Percentiles rank a stretch among this genome's conserved stretches.
Conservation (phyloP, 2,797 vertebrate genomes). For the Galaxias olidus region DNA sequence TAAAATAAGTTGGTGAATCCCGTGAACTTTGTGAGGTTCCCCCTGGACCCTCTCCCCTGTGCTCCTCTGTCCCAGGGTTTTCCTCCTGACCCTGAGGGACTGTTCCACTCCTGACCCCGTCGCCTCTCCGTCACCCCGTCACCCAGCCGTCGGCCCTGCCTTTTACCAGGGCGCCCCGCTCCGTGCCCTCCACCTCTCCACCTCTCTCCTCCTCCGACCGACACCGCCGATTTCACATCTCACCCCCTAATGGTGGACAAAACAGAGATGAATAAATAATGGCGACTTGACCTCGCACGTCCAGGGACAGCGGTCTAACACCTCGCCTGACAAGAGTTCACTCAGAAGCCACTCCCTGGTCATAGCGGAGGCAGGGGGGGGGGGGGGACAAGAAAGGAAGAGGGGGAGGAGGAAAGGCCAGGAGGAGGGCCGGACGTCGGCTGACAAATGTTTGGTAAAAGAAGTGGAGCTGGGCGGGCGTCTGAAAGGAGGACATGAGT, state of each 20-base stretch:
- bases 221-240: slow-evolving; percentile 66
- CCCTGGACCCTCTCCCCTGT: too few relatives aligned
- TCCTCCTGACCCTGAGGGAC: background rate
- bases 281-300: slow-evolving; percentile 68
- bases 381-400: slow-evolving; percentile 36
- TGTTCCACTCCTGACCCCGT: background rate
- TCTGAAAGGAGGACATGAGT: slow-evolving; percentile 80
- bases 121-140: slow-evolving; percentile 13
- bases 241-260: slow-evolving; percentile 52
- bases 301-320: slow-evolving; percentile 68
- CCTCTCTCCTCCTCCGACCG: slow-evolving; percentile 52
- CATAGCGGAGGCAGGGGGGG: slow-evolving; percentile 31
- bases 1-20: too few relatives aligned
- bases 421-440: slow-evolving; percentile 77
- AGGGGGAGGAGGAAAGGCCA: slow-evolving; percentile 47
- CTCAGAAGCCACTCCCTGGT: slow-evolving; percentile 63
- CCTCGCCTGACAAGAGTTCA: slow-evolving; percentile 68
- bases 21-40: too few relatives aligned
- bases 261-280: slow-evolving; percentile 74
- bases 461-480: slow-evolving; percentile 75
- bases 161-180: slow-evolving; percentile 15
- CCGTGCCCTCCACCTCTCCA: slow-evolving; percentile 20
- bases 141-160: slow-evolving; percentile 16
- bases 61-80: background rate
- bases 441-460: slow-evolving; percentile 82